Evolutionary conservation across 1,140 invertebrate species (phyloP), one percentile per base, ranked within the genome.

Genomic region (Rhyzopertha dominica): DNA sequence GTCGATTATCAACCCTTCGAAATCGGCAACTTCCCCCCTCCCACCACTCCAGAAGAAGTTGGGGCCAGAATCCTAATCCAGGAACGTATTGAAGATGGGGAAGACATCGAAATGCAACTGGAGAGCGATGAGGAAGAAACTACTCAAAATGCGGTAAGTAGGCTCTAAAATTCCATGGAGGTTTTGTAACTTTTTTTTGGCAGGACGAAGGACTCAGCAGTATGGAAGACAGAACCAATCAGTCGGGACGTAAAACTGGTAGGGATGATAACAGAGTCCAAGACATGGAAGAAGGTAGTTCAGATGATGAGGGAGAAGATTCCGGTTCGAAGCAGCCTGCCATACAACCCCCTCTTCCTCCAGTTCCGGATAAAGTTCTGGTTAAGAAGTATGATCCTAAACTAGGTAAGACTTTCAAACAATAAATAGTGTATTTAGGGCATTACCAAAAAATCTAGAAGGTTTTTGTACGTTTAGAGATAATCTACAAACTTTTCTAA

Each of bases 321-420:
- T 71, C 75, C 4, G 51, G 66, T 5, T 61, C 68, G 2, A 75
- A 71, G 43, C 71, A 75, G 18, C 52, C 58, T 5, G 14, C 35
- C 5, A 56, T 66, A 12, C 73, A 71, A 51, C 65, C 69, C 14
- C 68, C 72, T 5, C 70, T 93, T 34, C 90, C 92, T 10, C 84
- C 92, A 8, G 83, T 88, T 1, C 89, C 90, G 17, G 94, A 95
- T 62, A 91, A 95, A 62, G 94, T 98, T 28, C 77, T 99, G 22
- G 91, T 99, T 40, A 92, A 94, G 61, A 95, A 95, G 66, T 99
- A 99, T 64, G 90, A 99, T 81, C 96, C 96, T 0, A 98, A 97
- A 72, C 85, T 82, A 64, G 68, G 70, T 67, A 67, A 25, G 58
- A 32, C 58, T 51, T 37, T 39, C n/a, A n/a, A 25, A 17, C 18